Base-by-base conservation (phyloP, 92 coral and sea anemone genomes). In the Phenganax subtilis region DNA sequence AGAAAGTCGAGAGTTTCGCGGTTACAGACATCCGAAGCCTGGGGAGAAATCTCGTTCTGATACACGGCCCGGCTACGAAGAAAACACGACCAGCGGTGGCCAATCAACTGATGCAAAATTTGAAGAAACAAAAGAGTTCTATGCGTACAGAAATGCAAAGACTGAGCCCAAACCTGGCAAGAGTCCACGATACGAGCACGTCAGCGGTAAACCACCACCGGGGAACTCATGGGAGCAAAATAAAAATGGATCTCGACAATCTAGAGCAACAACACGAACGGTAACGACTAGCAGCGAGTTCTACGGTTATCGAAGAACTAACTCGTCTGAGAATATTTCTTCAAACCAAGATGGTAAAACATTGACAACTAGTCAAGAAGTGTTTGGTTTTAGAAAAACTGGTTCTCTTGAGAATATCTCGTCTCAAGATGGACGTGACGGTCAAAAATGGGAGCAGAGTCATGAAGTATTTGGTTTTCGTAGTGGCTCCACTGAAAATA, bases 1-100 rank as follows among this genome's bases (percentile, higher is more conserved):
- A 73, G 77, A 73, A 73, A 73, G 77, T 73, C 51, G 54, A 73
- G 81, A 57, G 70, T 29, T 59, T 12, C 14, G 44, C 14, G 53
- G 55, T 6, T 51, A 55, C 77, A 73, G 62, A 25, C 62, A 52
- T 31, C 17, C 58, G 59, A 73, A 20, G 77, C 5, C 56, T 54
- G 83, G 74, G 62, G 29, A 7, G 0, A 53, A 68, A 20, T n/a
- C 73, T 30, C 73, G 54, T 12, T 51, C 31, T 28, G 2, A n/a
- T 64, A 44, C 12, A 44, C 70, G 70, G 3, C 70, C 27, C 37
- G 37, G 47, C 9, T 64, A 64, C 30, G 73, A 30, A 30, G 54
- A 68, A n/a, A 44, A 68, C 7, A 68, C 10, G 73, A 30, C 16
- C 73, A 68, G 73, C 73, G 14, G 73, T 68, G 16, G 30, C 47